phyloP scores from a whole-genome alignment of 2,888 invertebrate species.

The Drosophila atroscutellata region DNA sequence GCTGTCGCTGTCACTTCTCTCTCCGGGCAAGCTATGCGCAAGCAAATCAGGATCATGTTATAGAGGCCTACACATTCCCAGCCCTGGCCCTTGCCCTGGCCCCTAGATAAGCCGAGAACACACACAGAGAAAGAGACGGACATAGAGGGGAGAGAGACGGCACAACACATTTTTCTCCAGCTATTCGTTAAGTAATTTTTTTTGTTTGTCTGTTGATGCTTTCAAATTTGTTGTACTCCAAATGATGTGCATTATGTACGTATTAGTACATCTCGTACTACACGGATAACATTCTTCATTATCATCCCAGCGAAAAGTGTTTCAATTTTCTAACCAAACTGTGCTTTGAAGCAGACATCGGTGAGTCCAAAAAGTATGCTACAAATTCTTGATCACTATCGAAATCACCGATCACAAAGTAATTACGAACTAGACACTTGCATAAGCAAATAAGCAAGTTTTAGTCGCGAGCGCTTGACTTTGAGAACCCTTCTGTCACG shows the following conservation, averaged over 20 bases:
- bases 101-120: conserved; percentile 37
- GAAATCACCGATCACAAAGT: neutral
- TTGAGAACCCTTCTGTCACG: neutral
- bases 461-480: neutral
- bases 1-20: conserved; percentile 58
- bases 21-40: conserved; percentile 43
- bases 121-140: neutral
- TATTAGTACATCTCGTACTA: conserved; percentile 9
- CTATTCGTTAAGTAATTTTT: conserved; percentile 20
- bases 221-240: conserved; percentile 41
- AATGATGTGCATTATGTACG: conserved; percentile 33
- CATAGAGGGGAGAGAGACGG: neutral
- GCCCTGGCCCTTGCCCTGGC: conserved; percentile 4
- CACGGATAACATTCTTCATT: conserved; percentile 2
- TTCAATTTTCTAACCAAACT: neutral
- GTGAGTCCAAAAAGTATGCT: neutral
- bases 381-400: neutral
- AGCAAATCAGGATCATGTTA: conserved; percentile 62
- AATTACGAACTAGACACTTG: neutral
- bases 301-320: neutral
- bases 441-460: neutral
- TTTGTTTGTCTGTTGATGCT: conserved; percentile 25
- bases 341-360: neutral
- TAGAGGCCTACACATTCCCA: conserved; percentile 40
- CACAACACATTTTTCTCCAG: conserved; percentile 24